Conservation (phyloP, 2,797 vertebrate species). For the Saxicola maurus region DNA sequence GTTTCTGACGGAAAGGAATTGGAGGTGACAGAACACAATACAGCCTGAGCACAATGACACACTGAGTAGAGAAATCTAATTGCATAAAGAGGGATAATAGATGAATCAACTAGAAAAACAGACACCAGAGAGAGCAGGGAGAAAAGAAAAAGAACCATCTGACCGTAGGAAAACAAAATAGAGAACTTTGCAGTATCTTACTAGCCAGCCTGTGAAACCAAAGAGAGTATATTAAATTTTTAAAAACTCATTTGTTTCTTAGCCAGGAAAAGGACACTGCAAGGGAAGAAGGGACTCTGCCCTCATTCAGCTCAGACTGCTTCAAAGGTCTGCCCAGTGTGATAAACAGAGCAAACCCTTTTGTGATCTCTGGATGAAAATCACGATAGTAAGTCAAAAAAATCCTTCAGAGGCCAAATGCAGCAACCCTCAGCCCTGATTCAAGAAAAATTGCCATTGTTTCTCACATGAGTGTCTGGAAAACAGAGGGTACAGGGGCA, state of each 20-base stretch:
- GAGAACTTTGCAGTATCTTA: background rate
- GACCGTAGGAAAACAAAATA: conserved; percentile 11
- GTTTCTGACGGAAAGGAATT: conserved; percentile 37
- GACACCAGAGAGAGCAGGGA: conserved; percentile 21
- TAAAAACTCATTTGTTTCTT: conserved; percentile 14
- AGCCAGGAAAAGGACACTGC: background rate
- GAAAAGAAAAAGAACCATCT: conserved; percentile 16
- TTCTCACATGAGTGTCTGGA: conserved; percentile 5
- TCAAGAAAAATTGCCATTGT: conserved; percentile 30
- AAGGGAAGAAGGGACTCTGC: background rate
- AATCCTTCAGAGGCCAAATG: background rate
- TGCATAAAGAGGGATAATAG: conserved; percentile 49
- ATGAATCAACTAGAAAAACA: conserved; percentile 58
- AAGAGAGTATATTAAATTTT: background rate
- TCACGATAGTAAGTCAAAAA: conserved; percentile 16
- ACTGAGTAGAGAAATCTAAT: conserved; percentile 46
- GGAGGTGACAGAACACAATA: conserved; percentile 36
- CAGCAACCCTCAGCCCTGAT: background rate
- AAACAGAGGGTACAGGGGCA: conserved; percentile 12
- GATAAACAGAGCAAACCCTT: conserved; percentile 17
- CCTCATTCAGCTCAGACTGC: background rate
- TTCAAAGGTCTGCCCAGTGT: background rate
- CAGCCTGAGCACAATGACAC: conserved; percentile 29
- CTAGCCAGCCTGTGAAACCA: background rate
- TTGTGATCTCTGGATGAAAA: conserved; percentile 32